Conservation (phyloP, 2,888 invertebrate genomes). For the Nasonovia ribisnigri region DNA sequence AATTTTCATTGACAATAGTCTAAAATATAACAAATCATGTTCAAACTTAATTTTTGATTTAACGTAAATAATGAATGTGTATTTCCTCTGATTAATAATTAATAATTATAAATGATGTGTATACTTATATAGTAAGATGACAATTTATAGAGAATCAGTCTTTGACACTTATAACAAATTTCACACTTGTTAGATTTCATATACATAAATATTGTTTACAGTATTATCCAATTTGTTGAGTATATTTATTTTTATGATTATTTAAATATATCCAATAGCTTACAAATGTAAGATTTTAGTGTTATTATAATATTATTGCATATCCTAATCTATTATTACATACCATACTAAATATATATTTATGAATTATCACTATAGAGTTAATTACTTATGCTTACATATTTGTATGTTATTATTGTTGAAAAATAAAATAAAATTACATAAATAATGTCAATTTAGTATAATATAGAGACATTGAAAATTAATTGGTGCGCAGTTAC, state of each 20-base stretch:
- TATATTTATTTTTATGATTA: constrained; percentile 25
- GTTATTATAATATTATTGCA: constrained; percentile 56
- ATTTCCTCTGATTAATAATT: neutral
- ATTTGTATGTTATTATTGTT: constrained; percentile 42
- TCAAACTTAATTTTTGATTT: neutral
- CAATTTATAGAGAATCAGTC: constrained; percentile 43
- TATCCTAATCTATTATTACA: constrained; percentile 55
- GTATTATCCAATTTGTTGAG: constrained; percentile 45
- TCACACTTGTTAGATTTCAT: constrained; percentile 18
- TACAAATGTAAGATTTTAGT: constrained; percentile 46
- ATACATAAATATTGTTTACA: constrained; percentile 44
- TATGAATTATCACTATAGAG: constrained; percentile 57
- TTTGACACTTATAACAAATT: constrained; percentile 37
- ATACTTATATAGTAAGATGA: neutral
- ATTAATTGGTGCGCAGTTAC: constrained; percentile 52
- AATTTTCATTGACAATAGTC: neutral
- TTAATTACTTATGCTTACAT: constrained; percentile 56
- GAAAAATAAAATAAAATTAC: constrained; percentile 20
- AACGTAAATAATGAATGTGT: neutral
- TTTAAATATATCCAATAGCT: constrained; percentile 43
- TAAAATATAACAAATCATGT: neutral
- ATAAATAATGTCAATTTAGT: constrained; percentile 52
- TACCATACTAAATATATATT: constrained; percentile 45
- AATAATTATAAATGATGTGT: neutral
- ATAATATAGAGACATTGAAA: constrained; percentile 9